Conservation (phyloP, 1,140 invertebrate species). For the Pseudomyrmex concolor region DNA sequence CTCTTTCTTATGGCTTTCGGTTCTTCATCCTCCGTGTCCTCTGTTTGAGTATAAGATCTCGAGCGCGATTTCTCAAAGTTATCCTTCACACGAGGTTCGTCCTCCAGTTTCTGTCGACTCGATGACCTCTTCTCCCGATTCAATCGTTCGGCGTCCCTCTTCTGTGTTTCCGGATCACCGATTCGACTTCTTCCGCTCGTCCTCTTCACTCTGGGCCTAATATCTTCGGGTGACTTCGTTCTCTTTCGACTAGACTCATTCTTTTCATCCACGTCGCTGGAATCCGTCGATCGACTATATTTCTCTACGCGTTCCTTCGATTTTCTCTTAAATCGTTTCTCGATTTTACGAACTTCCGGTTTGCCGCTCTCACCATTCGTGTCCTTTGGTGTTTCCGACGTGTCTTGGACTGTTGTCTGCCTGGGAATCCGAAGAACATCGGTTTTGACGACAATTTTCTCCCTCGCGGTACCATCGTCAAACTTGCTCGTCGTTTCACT, state of each 20-base stretch:
- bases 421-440: conserved; percentile 10
- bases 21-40: conserved; percentile 61
- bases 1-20: conserved; percentile 59
- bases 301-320: conserved; percentile 69
- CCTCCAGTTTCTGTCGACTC: conserved; percentile 53
- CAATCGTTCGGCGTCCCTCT: conserved; percentile 16
- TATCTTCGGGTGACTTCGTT: conserved; percentile 73
- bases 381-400: conserved; percentile 32
- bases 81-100: conserved; percentile 3
- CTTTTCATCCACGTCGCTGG: conserved; percentile 75
- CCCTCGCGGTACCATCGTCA: conserved; percentile 13
- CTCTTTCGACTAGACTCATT: conserved; percentile 59
- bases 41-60: conserved; percentile 18
- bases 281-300: conserved; percentile 69
- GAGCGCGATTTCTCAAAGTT: conserved; percentile 14
- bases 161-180: conserved; percentile 51
- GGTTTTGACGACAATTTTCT: background rate
- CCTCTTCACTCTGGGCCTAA: conserved; percentile 56
- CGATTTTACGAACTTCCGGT: conserved; percentile 45
- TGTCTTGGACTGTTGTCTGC: conserved; percentile 39
- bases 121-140: conserved; percentile 60
- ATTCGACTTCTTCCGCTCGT: conserved; percentile 10
- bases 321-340: conserved; percentile 59
- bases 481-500: background rate
- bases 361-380: conserved; percentile 1